Conservation (phyloP, 2,888 invertebrate species). For the Cataglyphis albicans region DNA sequence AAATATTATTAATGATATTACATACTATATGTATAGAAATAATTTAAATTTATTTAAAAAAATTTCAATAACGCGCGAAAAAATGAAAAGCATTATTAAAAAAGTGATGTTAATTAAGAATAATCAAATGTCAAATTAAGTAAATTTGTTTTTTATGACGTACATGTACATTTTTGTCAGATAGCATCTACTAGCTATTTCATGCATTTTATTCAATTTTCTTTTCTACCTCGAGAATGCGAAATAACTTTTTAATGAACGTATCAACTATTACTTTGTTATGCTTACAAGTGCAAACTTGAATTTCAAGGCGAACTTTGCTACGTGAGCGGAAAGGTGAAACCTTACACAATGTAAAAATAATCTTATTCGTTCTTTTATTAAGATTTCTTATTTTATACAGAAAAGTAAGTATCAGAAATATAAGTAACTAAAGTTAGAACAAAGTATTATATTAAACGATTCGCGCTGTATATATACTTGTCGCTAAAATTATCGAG, state of each 20-base stretch:
- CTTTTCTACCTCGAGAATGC: not conserved
- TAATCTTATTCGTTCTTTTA: not conserved
- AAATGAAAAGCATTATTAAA: slow-evolving; percentile 9
- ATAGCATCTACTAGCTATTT: not conserved
- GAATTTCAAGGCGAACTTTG: not conserved
- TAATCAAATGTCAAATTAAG: not conserved
- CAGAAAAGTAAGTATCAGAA: not conserved
- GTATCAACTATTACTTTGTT: slow-evolving; percentile 12
- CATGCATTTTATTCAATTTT: slow-evolving; percentile 31
- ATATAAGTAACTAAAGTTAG: not conserved
- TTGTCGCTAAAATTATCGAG: not conserved
- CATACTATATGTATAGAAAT: not conserved
- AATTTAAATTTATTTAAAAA: not conserved
- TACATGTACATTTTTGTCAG: slow-evolving; percentile 1
- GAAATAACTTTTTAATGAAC: slow-evolving; percentile 38
- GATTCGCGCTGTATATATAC: not conserved
- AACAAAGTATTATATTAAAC: not conserved
- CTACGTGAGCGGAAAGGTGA: slow-evolving; percentile 1
- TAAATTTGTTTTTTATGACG: not conserved
- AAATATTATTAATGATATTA: not conserved
- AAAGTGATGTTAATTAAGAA: not conserved
- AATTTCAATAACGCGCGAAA: not conserved
- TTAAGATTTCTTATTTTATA: not conserved
- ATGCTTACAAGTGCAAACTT: not conserved
- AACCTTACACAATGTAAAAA: not conserved